Base-by-base conservation (phyloP, 2,113 vertebrate species). In the Jaculus jaculus region DNA sequence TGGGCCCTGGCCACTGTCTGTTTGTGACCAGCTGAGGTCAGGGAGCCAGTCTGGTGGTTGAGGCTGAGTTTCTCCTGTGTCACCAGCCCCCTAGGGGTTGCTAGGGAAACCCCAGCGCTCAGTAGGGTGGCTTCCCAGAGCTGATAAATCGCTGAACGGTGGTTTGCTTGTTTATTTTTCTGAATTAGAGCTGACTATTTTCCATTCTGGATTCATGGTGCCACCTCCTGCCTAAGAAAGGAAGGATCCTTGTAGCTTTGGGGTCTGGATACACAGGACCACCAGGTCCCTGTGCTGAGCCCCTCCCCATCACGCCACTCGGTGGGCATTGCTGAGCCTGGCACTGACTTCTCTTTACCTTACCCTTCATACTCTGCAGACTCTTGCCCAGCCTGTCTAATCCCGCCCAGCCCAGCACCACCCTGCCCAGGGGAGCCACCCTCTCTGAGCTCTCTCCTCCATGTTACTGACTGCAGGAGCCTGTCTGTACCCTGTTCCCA, bases 11-110 rank as follows among this genome's bases (percentile, higher is more conserved):
- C 13, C n/a, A 13, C n/a, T 61, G 75, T 51, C 83, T 24, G 24
- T 71, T 58, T 72, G 32, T 58, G 23, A 72, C 66, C 58, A 72
- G 68, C 47, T 28, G 66, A 71, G 83, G 83, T 37, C 83, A 84
- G 66, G 66, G 82, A 32, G 47, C 23, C 83, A 71, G 23, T 71
- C 37, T 0, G 16, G 24, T 66, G 37, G 63, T 51, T 10, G 32
- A 85, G 73, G 84, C 54, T 39, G 34, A 54, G 71, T 61, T 74
- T 74, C 68, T 69, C 30, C 34, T n/a, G 54, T 15, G 54, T 32
- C 58, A 26, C 79, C 28, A 54, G 71, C 54, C 60, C 28, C 84
- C 42, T 61, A 32, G 51, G 24, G 26, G 74, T 21, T 9, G 83
- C 34, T 63, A 24, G 17, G 61, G 81, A 91, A 58, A 5, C 54